Conservation (phyloP, 1,140 invertebrate genomes). For the Mamestra configurata region DNA sequence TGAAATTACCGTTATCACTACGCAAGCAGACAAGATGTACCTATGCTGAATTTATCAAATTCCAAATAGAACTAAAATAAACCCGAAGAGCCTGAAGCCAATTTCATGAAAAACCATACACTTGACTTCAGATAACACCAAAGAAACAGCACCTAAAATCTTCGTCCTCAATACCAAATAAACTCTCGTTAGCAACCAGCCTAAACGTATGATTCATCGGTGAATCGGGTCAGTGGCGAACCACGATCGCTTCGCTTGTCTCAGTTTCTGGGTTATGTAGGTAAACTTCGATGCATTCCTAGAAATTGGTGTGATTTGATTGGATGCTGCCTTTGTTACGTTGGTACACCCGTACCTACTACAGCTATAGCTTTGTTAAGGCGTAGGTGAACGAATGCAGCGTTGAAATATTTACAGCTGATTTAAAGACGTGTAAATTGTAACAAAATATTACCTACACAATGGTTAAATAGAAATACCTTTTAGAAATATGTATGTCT, state of each 20-base stretch:
- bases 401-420: neutral
- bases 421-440: too few relatives aligned
- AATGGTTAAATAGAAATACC: too few relatives aligned
- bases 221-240: conserved; percentile 66
- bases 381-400: neutral
- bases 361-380: neutral
- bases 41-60: too few relatives aligned
- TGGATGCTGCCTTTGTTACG: neutral
- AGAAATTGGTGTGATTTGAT: conserved; percentile 28
- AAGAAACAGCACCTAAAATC: neutral
- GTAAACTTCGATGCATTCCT: conserved; percentile 16
- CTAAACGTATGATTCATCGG: conserved; percentile 57
- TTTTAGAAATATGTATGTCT: too few relatives aligned
- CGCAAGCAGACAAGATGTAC: too few relatives aligned
- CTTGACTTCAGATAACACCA: neutral
- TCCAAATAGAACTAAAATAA: too few relatives aligned
- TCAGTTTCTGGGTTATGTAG: conserved; percentile 14
- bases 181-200: conserved; percentile 17
- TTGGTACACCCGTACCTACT: too few relatives aligned
- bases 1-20: too few relatives aligned
- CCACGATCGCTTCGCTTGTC: conserved; percentile 43
- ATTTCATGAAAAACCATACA: neutral
- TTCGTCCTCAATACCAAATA: neutral
- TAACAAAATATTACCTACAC: too few relatives aligned
- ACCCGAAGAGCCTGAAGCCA: too few relatives aligned